Evolutionary conservation across 1,140 invertebrate species (phyloP).

Genomic region (Hylaeus anthracinus): DNA sequence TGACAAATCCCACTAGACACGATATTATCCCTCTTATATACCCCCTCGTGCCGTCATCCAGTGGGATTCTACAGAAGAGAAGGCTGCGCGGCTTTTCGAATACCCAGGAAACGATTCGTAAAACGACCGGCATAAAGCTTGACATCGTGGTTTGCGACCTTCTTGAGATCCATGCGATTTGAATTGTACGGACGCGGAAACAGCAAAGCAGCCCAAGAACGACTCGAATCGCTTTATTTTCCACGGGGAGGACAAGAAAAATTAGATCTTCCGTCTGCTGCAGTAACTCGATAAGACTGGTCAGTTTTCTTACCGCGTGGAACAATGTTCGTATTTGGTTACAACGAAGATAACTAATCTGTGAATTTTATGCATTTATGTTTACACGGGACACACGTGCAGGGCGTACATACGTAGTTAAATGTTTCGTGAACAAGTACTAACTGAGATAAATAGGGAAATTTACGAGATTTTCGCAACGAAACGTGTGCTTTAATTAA

Average conservation of each 20-base stretch:
- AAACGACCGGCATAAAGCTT: slow-evolving; percentile 51
- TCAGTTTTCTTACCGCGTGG: background rate
- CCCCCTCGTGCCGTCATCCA: slow-evolving; percentile 54
- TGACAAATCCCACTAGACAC: slow-evolving; percentile 67
- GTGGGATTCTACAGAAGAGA: slow-evolving; percentile 41
- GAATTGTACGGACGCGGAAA: slow-evolving; percentile 40
- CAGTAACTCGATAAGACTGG: slow-evolving; percentile 1
- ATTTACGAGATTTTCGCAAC: no score
- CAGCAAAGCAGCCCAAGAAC: background rate
- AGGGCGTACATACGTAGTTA: no score
- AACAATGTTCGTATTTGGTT: no score
- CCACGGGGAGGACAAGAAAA: background rate
- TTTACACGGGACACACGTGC: no score
- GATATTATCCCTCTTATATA: slow-evolving; percentile 68
- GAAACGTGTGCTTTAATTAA: no score
- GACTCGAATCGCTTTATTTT: background rate
- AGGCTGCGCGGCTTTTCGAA: slow-evolving; percentile 42
- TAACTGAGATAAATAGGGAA: no score
- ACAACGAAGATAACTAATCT: no score
- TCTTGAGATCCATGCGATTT: slow-evolving; percentile 53
- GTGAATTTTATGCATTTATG: no score
- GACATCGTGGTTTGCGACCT: slow-evolving; percentile 55
- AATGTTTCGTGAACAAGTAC: no score
- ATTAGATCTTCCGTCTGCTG: background rate
- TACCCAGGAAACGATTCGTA: slow-evolving; percentile 45